Conservation (phyloP, 2,797 vertebrate genomes). For the Serranus cabrilla region DNA sequence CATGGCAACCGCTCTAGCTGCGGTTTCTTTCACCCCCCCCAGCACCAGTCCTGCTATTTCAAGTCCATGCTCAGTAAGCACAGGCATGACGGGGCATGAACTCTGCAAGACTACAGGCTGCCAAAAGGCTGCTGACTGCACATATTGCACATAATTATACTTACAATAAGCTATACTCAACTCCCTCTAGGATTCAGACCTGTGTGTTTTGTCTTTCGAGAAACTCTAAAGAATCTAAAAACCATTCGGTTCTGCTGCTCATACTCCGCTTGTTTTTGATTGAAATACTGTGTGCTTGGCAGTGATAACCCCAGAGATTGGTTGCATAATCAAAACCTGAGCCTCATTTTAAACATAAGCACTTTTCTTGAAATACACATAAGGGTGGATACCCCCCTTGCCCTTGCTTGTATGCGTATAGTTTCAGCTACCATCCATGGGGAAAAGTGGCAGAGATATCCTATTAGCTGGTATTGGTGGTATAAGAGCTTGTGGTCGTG, state of each 20-base stretch:
- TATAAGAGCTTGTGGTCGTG: constrained; percentile 70
- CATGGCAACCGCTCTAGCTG: constrained; percentile 71
- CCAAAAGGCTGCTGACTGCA: constrained; percentile 73
- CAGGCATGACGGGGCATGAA: constrained; percentile 83
- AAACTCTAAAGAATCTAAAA: constrained; percentile 1
- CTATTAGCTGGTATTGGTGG: constrained; percentile 64
- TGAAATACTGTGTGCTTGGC: constrained; percentile 8
- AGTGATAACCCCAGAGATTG: constrained; percentile 6
- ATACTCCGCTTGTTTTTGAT: background rate
- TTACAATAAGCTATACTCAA: constrained; percentile 62
- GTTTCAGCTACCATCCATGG: constrained; percentile 24
- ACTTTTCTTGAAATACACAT: background rate
- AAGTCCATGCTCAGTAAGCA: constrained; percentile 78
- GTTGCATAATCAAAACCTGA: constrained; percentile 28
- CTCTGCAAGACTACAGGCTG: constrained; percentile 68
- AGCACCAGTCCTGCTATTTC: constrained; percentile 78
- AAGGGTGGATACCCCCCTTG: background rate
- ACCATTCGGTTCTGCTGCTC: constrained; percentile 4
- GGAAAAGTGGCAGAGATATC: constrained; percentile 52
- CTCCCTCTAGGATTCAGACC: constrained; percentile 41
- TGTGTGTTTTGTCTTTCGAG: constrained; percentile 13
- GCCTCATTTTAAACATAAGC: constrained; percentile 1
- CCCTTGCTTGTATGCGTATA: constrained; percentile 8
- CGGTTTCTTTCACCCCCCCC: constrained; percentile 58
- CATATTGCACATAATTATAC: constrained; percentile 73